Evolutionary conservation across 2,888 invertebrate species (phyloP).

Genomic region (Ganaspis brasiliensis): DNA sequence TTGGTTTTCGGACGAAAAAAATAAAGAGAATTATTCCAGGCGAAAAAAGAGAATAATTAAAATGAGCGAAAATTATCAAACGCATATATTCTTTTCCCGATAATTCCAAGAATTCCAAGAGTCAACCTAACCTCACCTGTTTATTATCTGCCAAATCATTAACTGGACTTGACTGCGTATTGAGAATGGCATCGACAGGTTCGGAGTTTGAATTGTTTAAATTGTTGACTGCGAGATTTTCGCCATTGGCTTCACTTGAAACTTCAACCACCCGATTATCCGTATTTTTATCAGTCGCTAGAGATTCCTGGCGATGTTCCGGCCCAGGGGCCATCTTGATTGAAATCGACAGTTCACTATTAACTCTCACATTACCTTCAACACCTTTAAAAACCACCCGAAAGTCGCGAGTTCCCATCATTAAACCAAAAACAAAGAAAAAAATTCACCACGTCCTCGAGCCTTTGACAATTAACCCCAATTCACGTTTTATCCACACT

Average conservation of each 20-base stretch:
- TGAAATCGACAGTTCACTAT: slow-evolving; percentile 68
- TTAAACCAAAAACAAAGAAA: neutral
- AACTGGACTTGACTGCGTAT: slow-evolving; percentile 24
- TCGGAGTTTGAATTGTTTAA: slow-evolving; percentile 23
- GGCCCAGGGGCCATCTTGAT: slow-evolving; percentile 90
- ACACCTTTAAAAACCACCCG: slow-evolving; percentile 1
- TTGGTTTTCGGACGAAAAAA: no score
- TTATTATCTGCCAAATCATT: slow-evolving; percentile 24
- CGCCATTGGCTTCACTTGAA: slow-evolving; percentile 57
- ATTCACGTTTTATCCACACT: neutral
- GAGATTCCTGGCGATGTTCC: slow-evolving; percentile 86
- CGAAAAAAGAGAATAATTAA: no score
- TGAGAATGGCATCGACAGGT: slow-evolving; percentile 35
- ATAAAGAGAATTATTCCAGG: no score
- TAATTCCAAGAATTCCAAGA: neutral
- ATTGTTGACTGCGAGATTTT: slow-evolving; percentile 59
- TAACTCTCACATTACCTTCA: slow-evolving; percentile 4
- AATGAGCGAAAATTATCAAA: no score
- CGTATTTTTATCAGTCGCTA: slow-evolving; percentile 86
- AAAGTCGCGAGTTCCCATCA: neutral
- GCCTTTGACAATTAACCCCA: neutral
- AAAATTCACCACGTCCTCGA: slow-evolving; percentile 34
- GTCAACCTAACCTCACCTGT: slow-evolving; percentile 38
- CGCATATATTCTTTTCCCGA: no score
- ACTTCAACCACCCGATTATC: slow-evolving; percentile 62